Conservation (phyloP, 1,140 invertebrate species). For the Lucilia cuprina region DNA sequence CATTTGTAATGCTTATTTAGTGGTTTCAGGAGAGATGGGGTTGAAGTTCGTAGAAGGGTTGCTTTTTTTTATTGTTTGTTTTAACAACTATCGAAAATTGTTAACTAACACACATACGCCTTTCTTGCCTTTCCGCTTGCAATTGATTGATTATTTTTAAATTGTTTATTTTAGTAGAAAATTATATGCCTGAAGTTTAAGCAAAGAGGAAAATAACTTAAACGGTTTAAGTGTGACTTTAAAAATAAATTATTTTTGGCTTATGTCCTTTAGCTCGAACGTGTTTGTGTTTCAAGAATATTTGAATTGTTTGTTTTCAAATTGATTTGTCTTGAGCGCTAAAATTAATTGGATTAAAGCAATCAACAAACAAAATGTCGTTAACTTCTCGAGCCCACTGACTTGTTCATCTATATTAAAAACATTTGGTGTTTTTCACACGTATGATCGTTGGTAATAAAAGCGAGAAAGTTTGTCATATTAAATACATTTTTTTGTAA, state of each 20-base stretch:
- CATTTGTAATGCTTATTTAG: constrained; percentile 18
- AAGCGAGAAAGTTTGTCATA: too few species aligned
- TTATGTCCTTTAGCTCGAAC: too few species aligned
- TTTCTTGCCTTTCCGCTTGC: background rate
- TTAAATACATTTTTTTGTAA: too few species aligned
- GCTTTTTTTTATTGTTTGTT: background rate
- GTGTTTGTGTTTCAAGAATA: background rate
- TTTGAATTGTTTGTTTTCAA: background rate
- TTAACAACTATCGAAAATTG: background rate
- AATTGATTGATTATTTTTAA: constrained; percentile 31
- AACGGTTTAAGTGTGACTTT: constrained; percentile 30
- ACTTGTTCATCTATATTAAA: too few species aligned
- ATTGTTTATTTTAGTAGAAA: constrained; percentile 18
- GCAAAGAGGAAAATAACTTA: background rate
- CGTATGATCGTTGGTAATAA: too few species aligned
- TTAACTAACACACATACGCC: background rate
- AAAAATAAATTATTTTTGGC: constrained; percentile 5
- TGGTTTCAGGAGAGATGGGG: background rate
- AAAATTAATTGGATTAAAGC: background rate
- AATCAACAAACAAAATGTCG: too few species aligned
- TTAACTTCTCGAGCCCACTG: too few species aligned
- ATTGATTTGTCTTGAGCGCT: background rate
- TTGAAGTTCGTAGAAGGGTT: background rate
- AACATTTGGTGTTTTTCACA: too few species aligned
- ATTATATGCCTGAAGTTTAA: background rate